Evolutionary conservation across 2,797 vertebrate species (phyloP).

Genomic region (Danio kyathit): DNA sequence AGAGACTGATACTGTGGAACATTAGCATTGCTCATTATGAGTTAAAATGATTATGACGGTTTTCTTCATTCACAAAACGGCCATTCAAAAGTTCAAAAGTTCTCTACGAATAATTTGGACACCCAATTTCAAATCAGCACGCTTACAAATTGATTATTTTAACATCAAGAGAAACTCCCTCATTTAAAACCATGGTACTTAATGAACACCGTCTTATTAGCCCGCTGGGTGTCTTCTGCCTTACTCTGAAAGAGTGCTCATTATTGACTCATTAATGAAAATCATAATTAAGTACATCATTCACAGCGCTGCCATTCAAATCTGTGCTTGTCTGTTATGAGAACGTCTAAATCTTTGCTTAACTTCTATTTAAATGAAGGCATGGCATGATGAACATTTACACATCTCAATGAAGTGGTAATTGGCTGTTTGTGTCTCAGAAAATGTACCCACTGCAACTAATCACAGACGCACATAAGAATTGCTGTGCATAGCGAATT

Average conservation of each 20-base stretch:
- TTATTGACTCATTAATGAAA: conserved; percentile 48
- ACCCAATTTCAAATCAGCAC: not conserved
- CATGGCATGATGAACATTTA: conserved; percentile 30
- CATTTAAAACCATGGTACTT: conserved; percentile 13
- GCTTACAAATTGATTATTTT: conserved; percentile 39
- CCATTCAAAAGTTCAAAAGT: not conserved
- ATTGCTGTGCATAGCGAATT: conserved; percentile 19
- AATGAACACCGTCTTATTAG: conserved; percentile 19
- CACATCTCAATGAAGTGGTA: conserved; percentile 46
- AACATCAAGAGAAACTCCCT: conserved; percentile 10
- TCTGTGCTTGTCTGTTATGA: conserved; percentile 11
- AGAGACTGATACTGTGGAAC: not conserved
- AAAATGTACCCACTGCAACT: conserved; percentile 24
- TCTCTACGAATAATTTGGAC: not conserved
- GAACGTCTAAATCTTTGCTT: conserved; percentile 35
- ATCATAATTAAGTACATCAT: conserved; percentile 47
- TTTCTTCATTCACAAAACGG: not conserved
- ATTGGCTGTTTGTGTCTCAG: conserved; percentile 48
- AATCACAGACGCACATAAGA: conserved; percentile 38
- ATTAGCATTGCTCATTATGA: not conserved
- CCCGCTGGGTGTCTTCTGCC: conserved; percentile 36
- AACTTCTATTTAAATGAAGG: conserved; percentile 35
- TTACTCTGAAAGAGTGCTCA: conserved; percentile 28
- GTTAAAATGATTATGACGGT: not conserved
- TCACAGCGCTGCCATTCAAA: conserved; percentile 31